Conservation (phyloP, 2,113 vertebrate species). For the Acrocephalus kingi region DNA sequence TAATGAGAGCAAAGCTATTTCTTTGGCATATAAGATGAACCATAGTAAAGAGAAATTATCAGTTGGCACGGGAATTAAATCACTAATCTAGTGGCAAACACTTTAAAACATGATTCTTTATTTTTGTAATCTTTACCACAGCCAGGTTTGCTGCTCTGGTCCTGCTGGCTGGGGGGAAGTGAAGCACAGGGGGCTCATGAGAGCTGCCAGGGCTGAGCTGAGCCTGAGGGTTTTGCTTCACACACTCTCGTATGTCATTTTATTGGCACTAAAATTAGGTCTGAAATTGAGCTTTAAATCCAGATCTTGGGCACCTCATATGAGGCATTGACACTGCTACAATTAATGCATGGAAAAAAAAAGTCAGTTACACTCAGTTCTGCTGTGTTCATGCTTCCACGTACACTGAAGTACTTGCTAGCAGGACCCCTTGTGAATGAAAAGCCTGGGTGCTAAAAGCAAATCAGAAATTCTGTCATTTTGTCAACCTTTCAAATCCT, state of each 20-base stretch:
- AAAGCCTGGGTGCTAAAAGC: not conserved
- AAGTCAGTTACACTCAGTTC: not conserved
- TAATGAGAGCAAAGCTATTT: not conserved
- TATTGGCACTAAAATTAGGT: not conserved
- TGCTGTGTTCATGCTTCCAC: rapidly evolving
- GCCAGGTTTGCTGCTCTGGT: not conserved
- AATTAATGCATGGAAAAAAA: not conserved
- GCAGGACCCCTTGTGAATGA: not conserved
- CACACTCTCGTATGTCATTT: not conserved
- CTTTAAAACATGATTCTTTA: not conserved
- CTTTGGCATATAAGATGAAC: not conserved
- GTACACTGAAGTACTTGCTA: not conserved
- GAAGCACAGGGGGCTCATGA: not conserved
- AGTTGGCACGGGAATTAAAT: not conserved
- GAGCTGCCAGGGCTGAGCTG: not conserved
- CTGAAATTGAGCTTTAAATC: not conserved
- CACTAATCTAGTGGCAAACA: not conserved
- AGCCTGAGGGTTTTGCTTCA: not conserved
- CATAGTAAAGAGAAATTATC: not conserved
- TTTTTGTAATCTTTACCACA: not conserved
- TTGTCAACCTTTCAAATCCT: not conserved
- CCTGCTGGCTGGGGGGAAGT: not conserved
- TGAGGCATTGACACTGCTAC: not conserved
- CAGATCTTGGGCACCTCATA: not conserved
- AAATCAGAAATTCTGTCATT: not conserved